These are phyloP conservation scores for Phortica variegata DNA, from an alignment of 1,140 invertebrate genomes.

Conservation along the genomic window DNA sequence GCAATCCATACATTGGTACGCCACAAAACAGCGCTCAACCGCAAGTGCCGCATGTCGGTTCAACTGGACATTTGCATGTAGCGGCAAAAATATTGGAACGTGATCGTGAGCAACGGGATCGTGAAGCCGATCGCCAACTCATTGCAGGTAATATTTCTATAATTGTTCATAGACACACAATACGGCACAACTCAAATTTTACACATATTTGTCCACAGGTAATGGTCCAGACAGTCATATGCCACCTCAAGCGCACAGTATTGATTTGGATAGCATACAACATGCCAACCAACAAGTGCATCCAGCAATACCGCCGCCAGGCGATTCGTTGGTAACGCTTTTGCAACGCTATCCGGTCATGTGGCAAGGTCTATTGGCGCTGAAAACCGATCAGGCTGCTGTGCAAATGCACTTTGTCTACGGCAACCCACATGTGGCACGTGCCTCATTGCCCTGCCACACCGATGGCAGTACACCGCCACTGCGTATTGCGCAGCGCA, in stretches of 20 bases:
- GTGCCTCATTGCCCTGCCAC: conserved; percentile 77
- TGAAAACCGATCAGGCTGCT: conserved; percentile 94
- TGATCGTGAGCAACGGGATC: conserved; percentile 42
- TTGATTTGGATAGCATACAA: conserved; percentile 26
- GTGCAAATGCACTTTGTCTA: conserved; percentile 98
- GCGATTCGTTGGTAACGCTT: conserved; percentile 75
- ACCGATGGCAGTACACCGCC: conserved; percentile 79
- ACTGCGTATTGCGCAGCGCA: conserved; percentile 90
- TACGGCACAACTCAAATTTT: background rate
- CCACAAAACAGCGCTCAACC: conserved; percentile 30
- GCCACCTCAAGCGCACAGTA: conserved; percentile 19
- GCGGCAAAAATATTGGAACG: conserved; percentile 36
- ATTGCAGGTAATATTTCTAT: conserved; percentile 38
- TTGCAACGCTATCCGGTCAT: conserved; percentile 88
- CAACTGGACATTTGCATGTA: conserved; percentile 9
- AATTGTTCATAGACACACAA: background rate
- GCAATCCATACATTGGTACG: conserved; percentile 62
- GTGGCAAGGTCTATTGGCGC: conserved; percentile 92
- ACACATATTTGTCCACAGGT: background rate
- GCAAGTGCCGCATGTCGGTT: conserved; percentile 46
- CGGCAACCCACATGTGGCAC: conserved; percentile 84
- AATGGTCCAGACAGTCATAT: conserved; percentile 18
- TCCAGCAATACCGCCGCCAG: conserved; percentile 75
- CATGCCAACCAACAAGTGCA: conserved; percentile 55
- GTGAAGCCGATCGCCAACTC: conserved; percentile 39